A percentile compares a stretch with the other conserved stretches of the same genome.
phyloP scores from a whole-genome alignment of 2,797 vertebrate genomes.

The Amphiprion clarkii region DNA sequence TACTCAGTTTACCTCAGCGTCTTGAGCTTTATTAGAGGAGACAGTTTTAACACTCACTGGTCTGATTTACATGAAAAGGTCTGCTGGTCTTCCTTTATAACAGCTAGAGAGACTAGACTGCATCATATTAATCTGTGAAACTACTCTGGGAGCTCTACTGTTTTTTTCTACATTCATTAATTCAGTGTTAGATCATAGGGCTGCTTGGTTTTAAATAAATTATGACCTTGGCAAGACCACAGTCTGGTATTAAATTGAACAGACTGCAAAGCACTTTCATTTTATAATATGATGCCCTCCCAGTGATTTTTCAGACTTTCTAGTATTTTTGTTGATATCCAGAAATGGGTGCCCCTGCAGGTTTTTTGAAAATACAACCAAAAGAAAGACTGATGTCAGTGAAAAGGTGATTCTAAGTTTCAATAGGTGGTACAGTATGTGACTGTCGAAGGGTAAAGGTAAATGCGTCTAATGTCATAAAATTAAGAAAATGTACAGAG shows the following conservation, averaged over 20 bases:
- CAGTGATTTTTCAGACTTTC: slow-evolving; percentile 16
- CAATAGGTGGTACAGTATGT: background rate
- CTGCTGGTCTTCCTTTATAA: slow-evolving; percentile 11
- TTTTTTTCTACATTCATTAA: slow-evolving; percentile 53
- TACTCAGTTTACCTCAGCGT: slow-evolving; percentile 13
- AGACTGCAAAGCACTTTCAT: slow-evolving; percentile 49
- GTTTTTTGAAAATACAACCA: background rate
- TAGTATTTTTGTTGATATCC: slow-evolving; percentile 21
- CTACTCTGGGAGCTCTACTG: slow-evolving; percentile 8
- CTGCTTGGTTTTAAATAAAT: slow-evolving; percentile 60
- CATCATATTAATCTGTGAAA: slow-evolving; percentile 32
- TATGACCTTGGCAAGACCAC: slow-evolving; percentile 47
- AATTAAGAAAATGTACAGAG: too few species aligned
- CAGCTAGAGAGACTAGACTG: slow-evolving; percentile 24
- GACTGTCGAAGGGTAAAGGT: too few species aligned
- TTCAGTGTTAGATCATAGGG: slow-evolving; percentile 49
- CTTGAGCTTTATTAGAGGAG: slow-evolving; percentile 32
- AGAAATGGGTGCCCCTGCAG: background rate
- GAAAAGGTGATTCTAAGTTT: background rate
- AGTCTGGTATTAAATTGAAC: slow-evolving; percentile 40
- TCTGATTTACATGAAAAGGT: slow-evolving; percentile 29
- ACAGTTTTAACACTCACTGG: slow-evolving; percentile 5
- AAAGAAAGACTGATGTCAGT: background rate
- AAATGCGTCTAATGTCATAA: too few species aligned
- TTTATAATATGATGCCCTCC: slow-evolving; percentile 46